A percentile compares a stretch with the other conserved stretches of the same genome.
Evolutionary conservation across 1,140 invertebrate genomes (phyloP).

Genomic region (Leptoteleia sp.): DNA sequence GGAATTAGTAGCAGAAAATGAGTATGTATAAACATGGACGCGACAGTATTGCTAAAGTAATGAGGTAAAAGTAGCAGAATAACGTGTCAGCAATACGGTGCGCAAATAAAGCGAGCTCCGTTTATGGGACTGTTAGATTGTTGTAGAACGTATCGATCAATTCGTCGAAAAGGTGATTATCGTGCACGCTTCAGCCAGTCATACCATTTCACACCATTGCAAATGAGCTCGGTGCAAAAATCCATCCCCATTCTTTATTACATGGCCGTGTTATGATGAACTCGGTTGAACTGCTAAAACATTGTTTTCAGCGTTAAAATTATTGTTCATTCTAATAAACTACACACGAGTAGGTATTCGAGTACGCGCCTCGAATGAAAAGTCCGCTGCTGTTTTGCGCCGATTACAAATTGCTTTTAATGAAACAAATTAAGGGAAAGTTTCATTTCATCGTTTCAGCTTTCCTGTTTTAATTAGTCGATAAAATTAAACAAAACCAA

Average conservation of each 20-base stretch:
- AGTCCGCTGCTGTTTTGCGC: too few relatives aligned
- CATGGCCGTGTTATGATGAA: constrained; percentile 21
- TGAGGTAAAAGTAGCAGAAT: constrained; percentile 56
- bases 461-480: too few relatives aligned
- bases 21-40: too few relatives aligned
- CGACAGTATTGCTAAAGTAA: constrained; percentile 18
- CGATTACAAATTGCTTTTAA: too few relatives aligned
- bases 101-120: constrained; percentile 54
- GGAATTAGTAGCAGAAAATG: too few relatives aligned
- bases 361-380: too few relatives aligned
- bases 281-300: neutral
- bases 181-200: constrained; percentile 38
- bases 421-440: too few relatives aligned
- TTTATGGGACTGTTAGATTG: constrained; percentile 57
- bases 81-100: constrained; percentile 49
- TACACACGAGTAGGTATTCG: too few relatives aligned
- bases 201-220: constrained; percentile 37
- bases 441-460: too few relatives aligned
- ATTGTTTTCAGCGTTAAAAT: neutral
- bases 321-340: too few relatives aligned
- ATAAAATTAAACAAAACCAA: too few relatives aligned
- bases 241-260: constrained; percentile 19
- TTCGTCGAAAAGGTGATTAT: constrained; percentile 65
- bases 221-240: constrained; percentile 33
- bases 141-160: constrained; percentile 59